phyloP scores from a whole-genome alignment of 2,888 invertebrate species.

The Acanthosepion pharaonis region DNA sequence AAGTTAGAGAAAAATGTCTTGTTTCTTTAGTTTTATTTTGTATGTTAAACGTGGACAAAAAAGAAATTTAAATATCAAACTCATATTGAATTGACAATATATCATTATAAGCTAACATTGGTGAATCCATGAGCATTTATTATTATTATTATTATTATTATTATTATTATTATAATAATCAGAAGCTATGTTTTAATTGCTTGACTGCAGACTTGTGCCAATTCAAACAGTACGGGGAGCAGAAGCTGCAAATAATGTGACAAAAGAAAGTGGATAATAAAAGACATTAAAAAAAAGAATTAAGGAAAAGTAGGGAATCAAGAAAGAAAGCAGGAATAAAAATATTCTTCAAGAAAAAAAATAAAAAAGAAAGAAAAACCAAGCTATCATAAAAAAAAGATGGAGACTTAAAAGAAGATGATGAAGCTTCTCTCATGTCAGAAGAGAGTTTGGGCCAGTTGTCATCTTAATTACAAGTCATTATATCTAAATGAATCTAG shows the following conservation, averaged over 20 bases:
- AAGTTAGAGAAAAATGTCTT: too few relatives aligned
- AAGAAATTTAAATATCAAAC: background rate
- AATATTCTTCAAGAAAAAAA: background rate
- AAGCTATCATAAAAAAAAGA: background rate
- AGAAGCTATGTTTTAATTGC: background rate
- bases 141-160: background rate
- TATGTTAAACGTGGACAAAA: too few relatives aligned
- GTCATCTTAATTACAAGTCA: constrained; percentile 8
- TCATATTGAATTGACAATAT: background rate
- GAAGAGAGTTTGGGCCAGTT: constrained; percentile 20
- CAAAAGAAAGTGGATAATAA: background rate
- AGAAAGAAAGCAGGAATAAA: background rate
- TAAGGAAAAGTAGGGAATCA: background rate
- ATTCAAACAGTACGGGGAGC: background rate
- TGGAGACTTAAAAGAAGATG: constrained; percentile 33
- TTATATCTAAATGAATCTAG: constrained; percentile 21
- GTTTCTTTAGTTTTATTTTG: too few relatives aligned
- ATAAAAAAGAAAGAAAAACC: background rate
- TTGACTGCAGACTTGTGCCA: background rate
- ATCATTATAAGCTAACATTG: background rate
- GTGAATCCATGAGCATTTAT: background rate
- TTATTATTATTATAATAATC: background rate
- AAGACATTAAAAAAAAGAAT: constrained; percentile 17
- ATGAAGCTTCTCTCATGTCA: background rate
- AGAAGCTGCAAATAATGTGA: background rate